phyloP scores from a whole-genome alignment of 2,797 vertebrate species.

The Tachyglossus aculeatus region DNA sequence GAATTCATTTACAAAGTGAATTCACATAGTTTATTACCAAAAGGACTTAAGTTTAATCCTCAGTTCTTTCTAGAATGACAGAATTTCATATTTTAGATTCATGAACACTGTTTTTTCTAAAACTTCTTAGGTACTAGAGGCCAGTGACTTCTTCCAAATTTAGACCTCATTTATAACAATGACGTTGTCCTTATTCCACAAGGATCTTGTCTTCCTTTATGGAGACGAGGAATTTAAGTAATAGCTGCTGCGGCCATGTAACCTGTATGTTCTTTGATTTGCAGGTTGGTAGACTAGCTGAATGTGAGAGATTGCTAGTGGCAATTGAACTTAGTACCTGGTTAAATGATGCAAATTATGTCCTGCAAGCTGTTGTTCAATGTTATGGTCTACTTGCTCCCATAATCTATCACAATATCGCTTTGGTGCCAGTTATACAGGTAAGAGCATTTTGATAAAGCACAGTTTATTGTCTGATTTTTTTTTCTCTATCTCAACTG shows the following conservation, averaged over 20 bases:
- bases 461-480: too few relatives aligned
- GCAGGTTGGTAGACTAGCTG: slow-evolving; percentile 85
- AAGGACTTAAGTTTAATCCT: too few relatives aligned
- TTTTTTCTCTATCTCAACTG: too few relatives aligned
- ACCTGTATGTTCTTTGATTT: slow-evolving; percentile 37
- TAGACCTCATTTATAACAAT: slow-evolving; percentile 7
- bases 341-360: slow-evolving; percentile 79
- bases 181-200: slow-evolving; percentile 8
- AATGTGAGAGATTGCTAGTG: slow-evolving; percentile 87
- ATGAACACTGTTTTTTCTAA: too few relatives aligned
- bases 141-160: background rate
- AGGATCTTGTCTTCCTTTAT: background rate
- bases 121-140: background rate
- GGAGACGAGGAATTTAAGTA: background rate
- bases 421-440: slow-evolving; percentile 81
- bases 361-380: slow-evolving; percentile 85
- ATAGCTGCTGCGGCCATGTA: slow-evolving; percentile 10
- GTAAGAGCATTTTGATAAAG: slow-evolving; percentile 76
- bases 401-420: slow-evolving; percentile 89
- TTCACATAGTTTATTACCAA: too few relatives aligned
- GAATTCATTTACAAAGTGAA: too few relatives aligned
- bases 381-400: slow-evolving; percentile 91
- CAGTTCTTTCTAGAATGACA: too few relatives aligned
- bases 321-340: slow-evolving; percentile 87
- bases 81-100: too few relatives aligned